Base-by-base conservation (phyloP, 2,888 invertebrate species). In the Drosophila ezoana region DNA sequence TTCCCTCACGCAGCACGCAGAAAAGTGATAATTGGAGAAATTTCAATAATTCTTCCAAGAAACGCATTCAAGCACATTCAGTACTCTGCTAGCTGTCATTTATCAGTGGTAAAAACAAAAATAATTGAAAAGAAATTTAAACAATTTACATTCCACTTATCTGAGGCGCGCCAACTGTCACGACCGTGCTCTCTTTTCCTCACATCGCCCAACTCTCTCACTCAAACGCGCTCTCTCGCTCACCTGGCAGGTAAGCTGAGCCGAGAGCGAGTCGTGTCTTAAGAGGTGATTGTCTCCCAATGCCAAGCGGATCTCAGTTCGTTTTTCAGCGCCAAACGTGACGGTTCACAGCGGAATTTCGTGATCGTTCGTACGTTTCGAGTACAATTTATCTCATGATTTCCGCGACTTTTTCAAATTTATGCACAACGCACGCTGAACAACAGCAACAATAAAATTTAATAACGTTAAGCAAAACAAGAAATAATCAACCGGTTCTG, bases 111-210 rank as follows among this genome's bases (percentile, higher is more conserved):
- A 64, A 72, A 73, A 57, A 70, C 13, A 38, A 20, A 69, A 82
- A 68, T 76, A 81, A 83, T 84, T 81, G 78, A 68, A 83, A 80
- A 89, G 87, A 89, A 87, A 83, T 89, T 77, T 52, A 51, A 83
- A 81, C 67, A 70, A 83, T 89, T 87, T 83, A 59, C 65, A 62
- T 56, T 84, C 68, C 85, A 83, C 64, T 89, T 87, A 83, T 77
- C 81, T 66, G 56, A 72, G 70, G 70, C 63, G 52, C 64, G 60
- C 73, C 57, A 65, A 70, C 65, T 76, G 80, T 64, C 79, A 74
- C 75, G 76, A 83, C 72, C 76, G 47, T 54, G 60, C 53, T 54
- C 69, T 70, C 74, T 66, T 65, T 73, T 63, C 38, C 28, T 28
- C 63, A 28, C 37, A 40, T 18, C 58, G 37, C 28, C 13, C 18